Percentiles rank a stretch among this genome's conserved stretches.
Conservation (phyloP, 2,797 vertebrate species). For the Eulemur rubriventer region DNA sequence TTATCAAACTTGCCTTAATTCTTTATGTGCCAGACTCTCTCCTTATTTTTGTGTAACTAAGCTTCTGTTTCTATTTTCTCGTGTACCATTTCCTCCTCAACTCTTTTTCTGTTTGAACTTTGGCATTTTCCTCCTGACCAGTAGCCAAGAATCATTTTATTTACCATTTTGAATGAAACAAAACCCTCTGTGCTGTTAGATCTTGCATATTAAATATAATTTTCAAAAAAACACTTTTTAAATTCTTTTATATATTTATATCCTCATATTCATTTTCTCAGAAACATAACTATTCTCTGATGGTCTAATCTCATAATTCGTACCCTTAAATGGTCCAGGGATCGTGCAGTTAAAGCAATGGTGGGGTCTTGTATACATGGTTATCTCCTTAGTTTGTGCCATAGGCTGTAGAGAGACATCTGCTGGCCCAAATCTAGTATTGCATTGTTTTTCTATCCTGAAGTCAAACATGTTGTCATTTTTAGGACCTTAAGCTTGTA, state of each 20-base stretch:
- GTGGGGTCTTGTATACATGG: not conserved
- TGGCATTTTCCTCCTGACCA: not conserved
- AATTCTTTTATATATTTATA: not conserved
- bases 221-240: not conserved
- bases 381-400: not conserved
- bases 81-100: not conserved
- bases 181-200: not conserved
- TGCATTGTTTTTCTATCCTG: not conserved
- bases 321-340: too few relatives aligned
- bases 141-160: not conserved
- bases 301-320: not conserved
- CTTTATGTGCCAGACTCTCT: not conserved
- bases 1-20: not conserved
- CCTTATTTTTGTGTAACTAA: not conserved
- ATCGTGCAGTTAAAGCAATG: not conserved
- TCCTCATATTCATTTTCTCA: not conserved
- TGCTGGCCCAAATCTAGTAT: conserved; percentile 32
- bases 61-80: not conserved
- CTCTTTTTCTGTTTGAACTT: not conserved
- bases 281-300: not conserved
- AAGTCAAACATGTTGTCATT: not conserved
- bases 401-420: conserved; percentile 24
- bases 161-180: conserved; percentile 9
- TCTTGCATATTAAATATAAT: not conserved
- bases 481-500: not conserved